These are phyloP conservation scores for Mandrillus leucophaeus DNA, from an alignment of 2,113 vertebrate genomes.

Conservation along the genomic window DNA sequence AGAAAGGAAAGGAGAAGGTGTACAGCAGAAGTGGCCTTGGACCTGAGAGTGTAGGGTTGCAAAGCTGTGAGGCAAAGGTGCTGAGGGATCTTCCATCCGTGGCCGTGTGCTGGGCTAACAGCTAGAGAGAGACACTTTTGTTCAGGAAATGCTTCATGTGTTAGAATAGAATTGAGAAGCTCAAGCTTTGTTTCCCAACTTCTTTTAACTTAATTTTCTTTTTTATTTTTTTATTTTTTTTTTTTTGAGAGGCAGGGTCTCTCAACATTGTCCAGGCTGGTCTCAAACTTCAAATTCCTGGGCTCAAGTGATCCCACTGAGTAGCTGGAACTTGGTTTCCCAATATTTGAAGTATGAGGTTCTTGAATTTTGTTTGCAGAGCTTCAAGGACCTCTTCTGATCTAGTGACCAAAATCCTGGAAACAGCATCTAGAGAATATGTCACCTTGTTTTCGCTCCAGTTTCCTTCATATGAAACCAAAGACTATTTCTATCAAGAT, in stretches of 20 bases:
- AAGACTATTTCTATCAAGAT: background rate
- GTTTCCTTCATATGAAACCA: background rate
- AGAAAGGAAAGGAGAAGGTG: too few species aligned
- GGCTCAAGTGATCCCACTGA: background rate
- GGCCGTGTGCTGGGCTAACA: background rate
- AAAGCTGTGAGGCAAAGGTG: background rate
- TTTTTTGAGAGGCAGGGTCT: background rate
- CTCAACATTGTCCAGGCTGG: background rate
- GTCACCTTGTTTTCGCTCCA: background rate
- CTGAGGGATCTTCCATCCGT: fast-evolving
- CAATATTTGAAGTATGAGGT: background rate
- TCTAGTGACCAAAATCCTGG: background rate
- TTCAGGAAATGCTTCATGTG: background rate
- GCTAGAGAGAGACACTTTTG: fast-evolving
- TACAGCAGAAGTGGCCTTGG: fast-evolving
- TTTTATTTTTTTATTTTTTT: too few species aligned
- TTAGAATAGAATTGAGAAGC: background rate
- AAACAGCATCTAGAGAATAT: fast-evolving
- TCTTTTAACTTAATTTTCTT: too few species aligned
- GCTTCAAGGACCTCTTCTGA: background rate
- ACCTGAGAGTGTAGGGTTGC: background rate
- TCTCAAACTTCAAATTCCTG: background rate
- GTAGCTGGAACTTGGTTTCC: background rate
- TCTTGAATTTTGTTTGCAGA: background rate
- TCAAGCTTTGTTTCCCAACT: too few species aligned